These are phyloP conservation scores for Silurus glanis DNA, from an alignment of 2,113 vertebrate species.

Conservation along the genomic window DNA sequence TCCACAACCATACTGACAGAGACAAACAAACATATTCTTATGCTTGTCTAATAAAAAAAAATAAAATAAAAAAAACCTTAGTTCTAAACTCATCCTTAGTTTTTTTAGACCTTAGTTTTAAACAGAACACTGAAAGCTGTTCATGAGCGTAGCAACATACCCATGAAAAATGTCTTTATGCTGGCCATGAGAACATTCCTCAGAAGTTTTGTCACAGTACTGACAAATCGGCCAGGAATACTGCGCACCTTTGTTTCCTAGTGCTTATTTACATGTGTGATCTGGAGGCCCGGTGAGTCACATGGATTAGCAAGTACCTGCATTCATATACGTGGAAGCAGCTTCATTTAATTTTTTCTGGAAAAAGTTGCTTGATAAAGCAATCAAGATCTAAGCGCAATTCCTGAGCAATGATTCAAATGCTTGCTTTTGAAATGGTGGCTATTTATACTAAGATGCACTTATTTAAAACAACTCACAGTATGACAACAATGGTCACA, in stretches of 20 bases:
- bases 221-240: conserved; percentile 6
- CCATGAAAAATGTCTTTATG: neutral
- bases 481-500: neutral
- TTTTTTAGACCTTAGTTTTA: neutral
- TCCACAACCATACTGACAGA: neutral
- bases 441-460: neutral
- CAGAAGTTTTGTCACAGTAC: conserved; percentile 7
- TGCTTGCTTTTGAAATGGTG: neutral
- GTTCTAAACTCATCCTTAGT: neutral
- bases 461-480: neutral
- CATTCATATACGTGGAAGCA: neutral
- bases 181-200: conserved; percentile 21
- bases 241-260: conserved; percentile 6
- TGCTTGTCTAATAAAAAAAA: neutral
- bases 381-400: neutral
- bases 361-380: neutral
- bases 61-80: neutral
- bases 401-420: neutral
- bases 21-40: neutral
- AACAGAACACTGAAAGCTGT: neutral
- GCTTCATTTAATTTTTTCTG: neutral
- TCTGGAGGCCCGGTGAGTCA: neutral
- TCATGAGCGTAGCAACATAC: neutral
- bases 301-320: neutral
- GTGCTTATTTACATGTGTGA: neutral